Evolutionary conservation across 2,113 vertebrate species (phyloP).

Genomic region (Gopherus evgoodei): DNA sequence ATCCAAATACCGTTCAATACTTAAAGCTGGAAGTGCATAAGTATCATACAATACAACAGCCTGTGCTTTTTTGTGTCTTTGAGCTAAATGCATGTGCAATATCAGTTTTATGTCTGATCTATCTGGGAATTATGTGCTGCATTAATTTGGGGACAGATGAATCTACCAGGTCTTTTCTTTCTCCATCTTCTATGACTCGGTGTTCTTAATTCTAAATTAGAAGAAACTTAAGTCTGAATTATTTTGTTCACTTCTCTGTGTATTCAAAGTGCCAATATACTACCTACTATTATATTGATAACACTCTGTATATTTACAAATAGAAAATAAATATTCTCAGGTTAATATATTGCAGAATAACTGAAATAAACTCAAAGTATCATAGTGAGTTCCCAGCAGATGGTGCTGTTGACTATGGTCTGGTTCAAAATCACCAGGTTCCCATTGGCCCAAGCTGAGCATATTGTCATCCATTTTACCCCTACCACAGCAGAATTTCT

Average conservation of each 20-base stretch:
- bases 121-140: background rate
- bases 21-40: background rate
- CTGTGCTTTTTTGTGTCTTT: background rate
- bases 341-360: accelerated
- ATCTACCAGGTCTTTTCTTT: too few relatives aligned
- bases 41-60: background rate
- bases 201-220: background rate
- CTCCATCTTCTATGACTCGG: accelerated
- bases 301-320: accelerated
- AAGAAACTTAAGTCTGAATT: accelerated
- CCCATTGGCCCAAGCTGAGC: accelerated
- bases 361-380: background rate
- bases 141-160: background rate
- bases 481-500: background rate
- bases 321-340: accelerated
- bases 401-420: conserved; percentile 47
- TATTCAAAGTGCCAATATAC: background rate
- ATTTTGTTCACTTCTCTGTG: background rate
- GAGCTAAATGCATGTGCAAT: background rate
- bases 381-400: conserved; percentile 17
- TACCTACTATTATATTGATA: accelerated
- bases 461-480: background rate
- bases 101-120: background rate
- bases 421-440: accelerated
- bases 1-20: background rate